phyloP scores from a whole-genome alignment of 2,888 invertebrate species.

The Phyllotreta cruciferae region DNA sequence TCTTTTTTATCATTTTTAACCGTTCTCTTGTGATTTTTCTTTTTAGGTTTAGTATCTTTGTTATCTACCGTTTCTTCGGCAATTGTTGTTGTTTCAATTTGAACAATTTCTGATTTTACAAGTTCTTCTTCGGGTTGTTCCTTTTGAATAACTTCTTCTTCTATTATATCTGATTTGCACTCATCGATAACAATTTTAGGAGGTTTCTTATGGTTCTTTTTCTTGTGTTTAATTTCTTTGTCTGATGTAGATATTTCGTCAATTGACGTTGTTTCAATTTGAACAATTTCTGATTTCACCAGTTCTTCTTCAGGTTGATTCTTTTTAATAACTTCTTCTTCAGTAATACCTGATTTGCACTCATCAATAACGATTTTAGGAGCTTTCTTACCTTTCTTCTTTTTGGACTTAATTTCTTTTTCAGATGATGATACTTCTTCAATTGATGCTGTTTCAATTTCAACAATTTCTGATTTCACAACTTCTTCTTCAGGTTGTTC shows the following conservation, averaged over 20 bases:
- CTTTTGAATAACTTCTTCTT: not conserved
- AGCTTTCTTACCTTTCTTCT: conserved; percentile 30
- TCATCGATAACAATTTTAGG: not conserved
- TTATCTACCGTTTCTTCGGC: not conserved
- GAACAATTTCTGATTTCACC: not conserved
- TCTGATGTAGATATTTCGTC: conserved; percentile 1
- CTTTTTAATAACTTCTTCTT: too few species aligned
- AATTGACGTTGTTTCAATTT: not conserved
- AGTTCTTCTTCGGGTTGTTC: not conserved
- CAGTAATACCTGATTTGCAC: not conserved
- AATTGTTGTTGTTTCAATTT: not conserved
- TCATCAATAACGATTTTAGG: not conserved
- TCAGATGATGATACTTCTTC: conserved; percentile 9
- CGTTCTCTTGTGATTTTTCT: conserved; percentile 12
- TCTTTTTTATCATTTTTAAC: conserved; percentile 1
- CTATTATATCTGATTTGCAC: too few species aligned
- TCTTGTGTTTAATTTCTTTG: not conserved
- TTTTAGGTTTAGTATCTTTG: conserved; percentile 15
- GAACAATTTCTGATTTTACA: too few species aligned
- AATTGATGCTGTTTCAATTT: not conserved
- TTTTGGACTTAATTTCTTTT: conserved; percentile 34
- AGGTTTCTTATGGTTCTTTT: not conserved
- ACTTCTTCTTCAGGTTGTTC: not conserved
- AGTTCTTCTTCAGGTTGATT: not conserved
- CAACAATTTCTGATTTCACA: not conserved